Conservation (phyloP, 2,888 invertebrate species). For the Sphinx pinastri region DNA sequence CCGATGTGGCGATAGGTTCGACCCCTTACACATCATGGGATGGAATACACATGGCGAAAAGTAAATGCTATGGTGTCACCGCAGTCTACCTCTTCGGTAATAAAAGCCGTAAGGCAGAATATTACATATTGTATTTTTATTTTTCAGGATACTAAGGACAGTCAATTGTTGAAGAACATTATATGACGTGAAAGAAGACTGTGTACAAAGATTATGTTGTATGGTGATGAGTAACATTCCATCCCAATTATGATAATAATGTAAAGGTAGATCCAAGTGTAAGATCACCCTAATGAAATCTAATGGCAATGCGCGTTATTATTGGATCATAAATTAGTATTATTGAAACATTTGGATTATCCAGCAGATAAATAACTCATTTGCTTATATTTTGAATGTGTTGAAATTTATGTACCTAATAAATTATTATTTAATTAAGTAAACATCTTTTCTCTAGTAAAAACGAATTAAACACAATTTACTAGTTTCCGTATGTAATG, state of each 20-base stretch:
- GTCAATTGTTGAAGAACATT: slow-evolving; percentile 64
- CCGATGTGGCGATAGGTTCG: too few species aligned
- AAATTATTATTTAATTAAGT: neutral
- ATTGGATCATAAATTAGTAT: neutral
- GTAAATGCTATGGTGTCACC: too few species aligned
- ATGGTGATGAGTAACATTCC: slow-evolving; percentile 17
- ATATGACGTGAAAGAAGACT: neutral
- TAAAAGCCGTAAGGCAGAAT: neutral
- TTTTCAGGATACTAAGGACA: slow-evolving; percentile 70
- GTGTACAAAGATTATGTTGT: slow-evolving; percentile 14
- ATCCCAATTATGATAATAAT: neutral
- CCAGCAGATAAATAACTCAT: too few species aligned
- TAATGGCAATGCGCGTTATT: neutral
- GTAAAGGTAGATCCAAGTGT: too few species aligned
- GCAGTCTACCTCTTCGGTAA: too few species aligned
- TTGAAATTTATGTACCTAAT: neutral
- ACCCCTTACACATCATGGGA: too few species aligned
- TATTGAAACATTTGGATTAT: too few species aligned
- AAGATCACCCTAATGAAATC: too few species aligned
- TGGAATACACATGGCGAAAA: too few species aligned
- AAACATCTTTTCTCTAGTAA: neutral
- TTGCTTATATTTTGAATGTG: neutral
- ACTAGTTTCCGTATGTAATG: neutral
- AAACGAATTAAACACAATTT: neutral
- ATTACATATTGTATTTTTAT: slow-evolving; percentile 34